Conservation (phyloP, 2,113 vertebrate genomes). For the Calypte anna region DNA sequence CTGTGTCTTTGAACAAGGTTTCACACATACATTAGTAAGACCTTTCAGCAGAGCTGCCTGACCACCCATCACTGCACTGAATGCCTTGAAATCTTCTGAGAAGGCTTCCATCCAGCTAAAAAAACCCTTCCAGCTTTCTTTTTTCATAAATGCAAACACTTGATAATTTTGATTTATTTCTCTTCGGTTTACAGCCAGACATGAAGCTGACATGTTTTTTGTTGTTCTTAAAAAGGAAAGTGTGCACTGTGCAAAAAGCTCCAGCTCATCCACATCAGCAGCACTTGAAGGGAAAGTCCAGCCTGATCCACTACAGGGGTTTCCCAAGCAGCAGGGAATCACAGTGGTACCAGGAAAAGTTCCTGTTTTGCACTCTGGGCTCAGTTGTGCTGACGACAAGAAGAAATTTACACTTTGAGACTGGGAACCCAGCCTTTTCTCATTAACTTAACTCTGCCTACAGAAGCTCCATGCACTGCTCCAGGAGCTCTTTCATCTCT, state of each 20-base stretch:
- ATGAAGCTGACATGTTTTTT: neutral
- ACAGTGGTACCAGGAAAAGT: neutral
- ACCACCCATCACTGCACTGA: rapidly evolving
- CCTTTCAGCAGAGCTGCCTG: neutral
- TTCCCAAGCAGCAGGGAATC: neutral
- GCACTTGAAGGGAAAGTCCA: neutral
- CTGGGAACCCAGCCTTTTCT: neutral
- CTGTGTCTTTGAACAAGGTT: neutral
- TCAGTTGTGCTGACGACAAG: neutral
- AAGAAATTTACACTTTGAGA: neutral
- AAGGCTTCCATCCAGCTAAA: neutral
- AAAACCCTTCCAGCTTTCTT: neutral
- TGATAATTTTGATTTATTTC: neutral
- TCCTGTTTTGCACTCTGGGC: neutral
- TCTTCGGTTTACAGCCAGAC: neutral
- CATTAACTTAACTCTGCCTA: neutral
- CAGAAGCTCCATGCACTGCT: neutral
- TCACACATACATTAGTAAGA: neutral
- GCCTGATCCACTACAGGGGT: neutral
- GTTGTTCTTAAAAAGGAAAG: neutral
- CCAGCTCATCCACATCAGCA: rapidly evolving
- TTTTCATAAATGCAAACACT: neutral
- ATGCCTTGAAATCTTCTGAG: neutral
- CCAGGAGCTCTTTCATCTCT: neutral
- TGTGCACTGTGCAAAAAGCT: neutral